phyloP scores from a whole-genome alignment of 2,888 invertebrate species.

The Gymnosoma rotundatum region DNA sequence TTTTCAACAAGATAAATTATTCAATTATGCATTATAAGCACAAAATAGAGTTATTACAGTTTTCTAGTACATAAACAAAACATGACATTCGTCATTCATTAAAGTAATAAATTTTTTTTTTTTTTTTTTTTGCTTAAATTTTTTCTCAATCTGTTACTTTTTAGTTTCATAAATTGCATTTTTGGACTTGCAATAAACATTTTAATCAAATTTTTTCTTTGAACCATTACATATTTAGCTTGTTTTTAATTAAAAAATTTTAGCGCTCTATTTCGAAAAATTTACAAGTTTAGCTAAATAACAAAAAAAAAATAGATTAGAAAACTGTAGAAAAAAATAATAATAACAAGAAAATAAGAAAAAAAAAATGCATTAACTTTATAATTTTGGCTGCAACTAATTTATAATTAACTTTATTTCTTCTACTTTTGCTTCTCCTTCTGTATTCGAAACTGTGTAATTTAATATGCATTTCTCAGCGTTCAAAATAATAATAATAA shows the following conservation, averaged over 20 bases:
- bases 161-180: conserved; percentile 1
- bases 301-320: conserved; percentile 19
- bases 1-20: too few relatives aligned
- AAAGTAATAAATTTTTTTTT: too few relatives aligned
- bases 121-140: too few relatives aligned
- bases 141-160: too few relatives aligned
- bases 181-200: conserved; percentile 5
- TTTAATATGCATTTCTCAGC: conserved; percentile 69
- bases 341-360: conserved; percentile 23
- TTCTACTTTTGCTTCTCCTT: conserved; percentile 11
- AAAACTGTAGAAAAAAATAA: conserved; percentile 7
- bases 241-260: conserved; percentile 63
- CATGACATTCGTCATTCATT: too few relatives aligned
- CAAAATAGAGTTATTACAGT: too few relatives aligned
- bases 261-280: conserved; percentile 70
- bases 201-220: not conserved
- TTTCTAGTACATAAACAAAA: too few relatives aligned
- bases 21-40: too few relatives aligned
- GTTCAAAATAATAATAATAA: conserved; percentile 18
- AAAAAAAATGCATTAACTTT: conserved; percentile 59
- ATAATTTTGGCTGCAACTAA: conserved; percentile 59
- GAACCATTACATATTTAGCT: conserved; percentile 31
- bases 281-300: conserved; percentile 64
- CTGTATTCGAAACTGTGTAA: conserved; percentile 23
- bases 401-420: conserved; percentile 61